Percentiles rank a stretch among this genome's conserved stretches.
Conservation (phyloP, 2,797 vertebrate species). For the Trematomus bernacchii region DNA sequence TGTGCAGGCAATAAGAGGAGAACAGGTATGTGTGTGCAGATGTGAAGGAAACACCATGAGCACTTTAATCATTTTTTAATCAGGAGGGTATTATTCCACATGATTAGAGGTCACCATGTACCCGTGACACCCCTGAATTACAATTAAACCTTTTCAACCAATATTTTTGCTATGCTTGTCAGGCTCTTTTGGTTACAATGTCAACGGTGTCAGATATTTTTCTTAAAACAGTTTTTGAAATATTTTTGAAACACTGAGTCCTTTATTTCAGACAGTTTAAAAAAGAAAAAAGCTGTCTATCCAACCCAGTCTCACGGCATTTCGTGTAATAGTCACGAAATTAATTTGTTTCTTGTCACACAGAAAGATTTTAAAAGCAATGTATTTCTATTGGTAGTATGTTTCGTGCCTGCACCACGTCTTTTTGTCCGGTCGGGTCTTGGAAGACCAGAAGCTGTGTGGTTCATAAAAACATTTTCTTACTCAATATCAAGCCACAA, state of each 20-base stretch:
- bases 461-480: too few relatives aligned
- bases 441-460: too few relatives aligned
- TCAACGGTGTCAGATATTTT: not conserved
- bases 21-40: not conserved
- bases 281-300: too few relatives aligned
- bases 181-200: not conserved
- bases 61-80: not conserved
- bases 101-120: not conserved
- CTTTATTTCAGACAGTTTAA: too few relatives aligned
- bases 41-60: not conserved
- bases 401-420: too few relatives aligned
- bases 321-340: too few relatives aligned
- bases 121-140: not conserved
- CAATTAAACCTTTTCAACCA: not conserved
- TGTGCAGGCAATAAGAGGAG: slow-evolving; percentile 4
- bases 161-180: not conserved
- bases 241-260: not conserved
- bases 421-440: too few relatives aligned
- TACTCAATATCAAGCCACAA: too few relatives aligned
- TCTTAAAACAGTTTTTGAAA: not conserved
- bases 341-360: too few relatives aligned
- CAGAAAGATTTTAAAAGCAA: too few relatives aligned
- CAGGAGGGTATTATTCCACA: not conserved
- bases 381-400: too few relatives aligned
- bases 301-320: too few relatives aligned